A percentile compares a stretch with the other conserved stretches of the same genome.
phyloP scores from a whole-genome alignment of 2,113 vertebrate species.

The Isichthys henryi region DNA sequence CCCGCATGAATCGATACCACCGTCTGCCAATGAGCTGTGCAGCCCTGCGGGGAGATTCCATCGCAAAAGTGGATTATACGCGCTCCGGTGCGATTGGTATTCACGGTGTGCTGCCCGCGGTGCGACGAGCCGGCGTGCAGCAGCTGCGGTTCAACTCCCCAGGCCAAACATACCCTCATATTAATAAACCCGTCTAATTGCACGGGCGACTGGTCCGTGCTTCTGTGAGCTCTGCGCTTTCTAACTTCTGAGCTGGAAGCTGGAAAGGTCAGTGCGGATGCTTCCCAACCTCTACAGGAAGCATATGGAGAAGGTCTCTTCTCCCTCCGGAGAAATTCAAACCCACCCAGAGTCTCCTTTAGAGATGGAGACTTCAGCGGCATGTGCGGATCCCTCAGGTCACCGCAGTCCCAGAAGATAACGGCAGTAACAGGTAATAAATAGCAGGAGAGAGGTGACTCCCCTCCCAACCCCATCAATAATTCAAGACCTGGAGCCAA shows the following conservation, averaged over 20 bases:
- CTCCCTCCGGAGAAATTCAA: neutral
- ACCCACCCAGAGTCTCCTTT: neutral
- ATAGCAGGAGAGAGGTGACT: conserved; percentile 41
- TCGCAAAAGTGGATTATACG: conserved; percentile 17
- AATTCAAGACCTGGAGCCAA: conserved; percentile 44
- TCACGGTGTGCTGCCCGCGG: conserved; percentile 16
- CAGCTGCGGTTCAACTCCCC: conserved; percentile 24
- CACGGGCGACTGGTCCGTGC: conserved; percentile 37
- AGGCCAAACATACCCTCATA: conserved; percentile 23
- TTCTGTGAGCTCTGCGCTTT: conserved; percentile 31
- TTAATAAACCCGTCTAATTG: conserved; percentile 49
- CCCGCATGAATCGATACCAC: neutral
- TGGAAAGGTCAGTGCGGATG: conserved; percentile 48
- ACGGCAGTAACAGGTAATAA: conserved; percentile 48
- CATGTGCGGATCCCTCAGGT: neutral
- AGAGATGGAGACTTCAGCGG: neutral
- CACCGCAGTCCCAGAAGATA: conserved; percentile 27
- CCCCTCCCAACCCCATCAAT: conserved; percentile 40
- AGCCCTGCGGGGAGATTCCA: neutral
- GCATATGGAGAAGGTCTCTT: neutral
- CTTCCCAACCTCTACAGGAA: conserved; percentile 18
- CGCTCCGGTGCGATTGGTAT: conserved; percentile 28
- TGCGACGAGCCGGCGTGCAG: neutral
- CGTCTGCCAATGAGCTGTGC: neutral
- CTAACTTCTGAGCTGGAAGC: conserved; percentile 38